Evolutionary conservation across 2,113 vertebrate genomes (phyloP).

Genomic region (Cololabis saira): DNA sequence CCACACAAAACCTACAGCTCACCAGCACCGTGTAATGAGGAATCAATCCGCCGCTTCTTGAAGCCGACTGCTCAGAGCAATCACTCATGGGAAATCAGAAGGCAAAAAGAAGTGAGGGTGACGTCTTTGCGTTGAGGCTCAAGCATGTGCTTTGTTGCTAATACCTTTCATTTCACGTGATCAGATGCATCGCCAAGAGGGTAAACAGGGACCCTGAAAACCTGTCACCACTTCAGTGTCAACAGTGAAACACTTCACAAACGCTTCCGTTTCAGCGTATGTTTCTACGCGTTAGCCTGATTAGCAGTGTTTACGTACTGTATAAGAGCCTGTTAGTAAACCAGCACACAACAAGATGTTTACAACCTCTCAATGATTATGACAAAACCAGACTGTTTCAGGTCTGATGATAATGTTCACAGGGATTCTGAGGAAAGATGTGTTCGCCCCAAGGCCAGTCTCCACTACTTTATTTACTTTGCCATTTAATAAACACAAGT

Average conservation of each 20-base stretch:
- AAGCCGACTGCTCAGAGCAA: slow-evolving; percentile 10
- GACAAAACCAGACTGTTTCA: not conserved
- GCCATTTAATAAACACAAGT: slow-evolving; percentile 3
- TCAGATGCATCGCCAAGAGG: not conserved
- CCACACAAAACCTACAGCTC: slow-evolving; percentile 3
- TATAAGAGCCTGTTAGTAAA: too few relatives aligned
- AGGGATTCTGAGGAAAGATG: not conserved
- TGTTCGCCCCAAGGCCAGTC: not conserved
- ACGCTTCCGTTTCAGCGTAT: too few relatives aligned
- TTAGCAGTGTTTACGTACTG: too few relatives aligned
- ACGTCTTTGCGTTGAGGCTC: not conserved
- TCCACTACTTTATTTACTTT: not conserved
- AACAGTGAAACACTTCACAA: too few relatives aligned
- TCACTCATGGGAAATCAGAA: slow-evolving; percentile 23
- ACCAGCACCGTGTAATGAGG: slow-evolving; percentile 17
- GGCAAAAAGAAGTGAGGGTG: not conserved
- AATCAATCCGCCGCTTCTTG: slow-evolving; percentile 17
- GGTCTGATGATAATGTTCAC: not conserved
- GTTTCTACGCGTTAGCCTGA: too few relatives aligned
- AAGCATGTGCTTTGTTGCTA: not conserved
- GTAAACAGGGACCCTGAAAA: not conserved
- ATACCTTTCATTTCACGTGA: not conserved
- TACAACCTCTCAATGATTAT: too few relatives aligned
- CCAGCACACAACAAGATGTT: too few relatives aligned
- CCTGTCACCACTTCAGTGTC: not conserved